Evolutionary conservation across 1,140 invertebrate genomes (phyloP), one percentile per base, ranked within the genome.

Genomic region (Nephotettix cincticeps): DNA sequence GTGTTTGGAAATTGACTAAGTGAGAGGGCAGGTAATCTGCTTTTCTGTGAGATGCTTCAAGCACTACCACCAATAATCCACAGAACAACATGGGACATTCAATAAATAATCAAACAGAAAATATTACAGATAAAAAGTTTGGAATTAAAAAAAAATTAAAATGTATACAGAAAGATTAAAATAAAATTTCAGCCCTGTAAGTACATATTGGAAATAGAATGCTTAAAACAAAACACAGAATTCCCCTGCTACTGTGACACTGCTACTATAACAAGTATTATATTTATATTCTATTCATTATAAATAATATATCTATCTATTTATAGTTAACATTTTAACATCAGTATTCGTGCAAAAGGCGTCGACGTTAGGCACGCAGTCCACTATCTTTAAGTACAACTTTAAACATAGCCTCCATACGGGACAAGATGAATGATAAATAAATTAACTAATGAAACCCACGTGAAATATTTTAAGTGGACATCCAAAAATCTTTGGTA

Each of bases 251-350:
- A 28, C 25, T 27, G 23, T 23, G 56, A 61, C 27, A 61, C 56
- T 21, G 23, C 47, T 61, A 61, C 13, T 27, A 29, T 61, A 61
- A 61, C 56, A 61, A 61, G 56, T 61, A 61, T 61, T 61, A 61
- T 61, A 61, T 61, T 61, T 61, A 61, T 61, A 61, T 61, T 27
- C 56, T 61, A 61, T 61, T 23, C 56, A 61, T 61, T 61, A 61
- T 61, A 61, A 61, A 61, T 61, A 61, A 61, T 61, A 61, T 61
- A 61, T 61, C 56, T 61, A 61, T 61, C 56, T 61, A 61, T 61
- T 61, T 61, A 61, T 61, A 61, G 56, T 61, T 61, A 61, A 61
- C 56, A 61, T 61, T 61, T 61, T 61, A 61, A 61, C 56, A 61
- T 61, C 56, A 61, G 56, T 61, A 61, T 27, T 61, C 56, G 56